Base-by-base conservation (phyloP, 2,113 vertebrate species). In the Odontesthes bonariensis region DNA sequence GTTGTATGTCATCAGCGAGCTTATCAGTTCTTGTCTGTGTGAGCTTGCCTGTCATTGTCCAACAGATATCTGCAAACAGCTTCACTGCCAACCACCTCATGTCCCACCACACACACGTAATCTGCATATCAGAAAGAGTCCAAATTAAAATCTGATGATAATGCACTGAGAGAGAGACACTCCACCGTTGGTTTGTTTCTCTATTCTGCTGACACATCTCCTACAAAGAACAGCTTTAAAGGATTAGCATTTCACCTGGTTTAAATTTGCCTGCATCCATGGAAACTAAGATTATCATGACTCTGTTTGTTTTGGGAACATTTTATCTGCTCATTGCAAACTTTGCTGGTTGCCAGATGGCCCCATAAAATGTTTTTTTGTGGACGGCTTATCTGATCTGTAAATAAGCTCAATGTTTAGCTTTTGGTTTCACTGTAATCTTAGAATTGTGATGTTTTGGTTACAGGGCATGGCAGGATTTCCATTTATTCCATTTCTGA, bases 261-360 rank as follows among this genome's bases (percentile, higher is more conserved):
- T 35, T 71, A 70, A 75, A 72, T 73, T 59, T 73, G 75, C 68
- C 73, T 83, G 51, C 51, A 64, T 35, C 58, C 19, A 44, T 52
- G 40, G 51, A 31, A 65, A 68, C 23, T 54, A 69, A 75, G 73
- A 83, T 89, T 14, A 91, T 73, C 67, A 53, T 2, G 3, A 23
- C 38, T 38, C 59, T 23, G 79, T 83, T 86, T 86, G 77, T 78
- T 86, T 84, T 80, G 49, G 69, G 69, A 73, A 81, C 68, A 73
- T 81, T 88, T 85, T 75, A 86, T 90, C 82, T 77, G 49, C 74
- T 80, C 8, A 1, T 46, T 70, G 65, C 10, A 64, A 69, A 73
- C 73, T 61, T 58, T 62, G 66, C 56, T n/a, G 51, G n/a, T 47
- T 4, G 42, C 83, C 71, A 52, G 53, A 66, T 47, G 79, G 44